Evolutionary conservation across 2,797 vertebrate species (phyloP).

Genomic region (Melanotaenia boesemani): DNA sequence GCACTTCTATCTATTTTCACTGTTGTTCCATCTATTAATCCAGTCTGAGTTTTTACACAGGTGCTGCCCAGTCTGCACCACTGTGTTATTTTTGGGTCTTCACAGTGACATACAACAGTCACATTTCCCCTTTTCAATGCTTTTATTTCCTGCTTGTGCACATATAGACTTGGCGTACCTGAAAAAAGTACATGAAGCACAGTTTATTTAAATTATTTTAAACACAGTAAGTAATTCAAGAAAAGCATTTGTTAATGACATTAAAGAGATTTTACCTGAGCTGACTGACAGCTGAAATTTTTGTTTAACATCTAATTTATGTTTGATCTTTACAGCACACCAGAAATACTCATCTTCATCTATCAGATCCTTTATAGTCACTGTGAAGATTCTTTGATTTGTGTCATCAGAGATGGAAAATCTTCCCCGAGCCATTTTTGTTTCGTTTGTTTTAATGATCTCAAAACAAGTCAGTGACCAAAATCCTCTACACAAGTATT

Average conservation of each 20-base stretch:
- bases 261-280: constrained; percentile 22
- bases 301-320: fast-evolving
- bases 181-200: neutral
- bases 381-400: constrained; percentile 27
- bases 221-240: neutral
- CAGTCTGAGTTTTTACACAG: neutral
- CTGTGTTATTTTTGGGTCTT: fast-evolving
- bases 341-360: fast-evolving
- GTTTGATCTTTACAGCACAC: constrained; percentile 22
- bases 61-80: constrained; percentile 47
- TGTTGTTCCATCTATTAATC: neutral
- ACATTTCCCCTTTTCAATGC: constrained; percentile 32
- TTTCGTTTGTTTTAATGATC: neutral
- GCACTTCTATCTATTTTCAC: constrained; percentile 13
- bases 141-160: constrained; percentile 29
- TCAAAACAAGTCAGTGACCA: fast-evolving
- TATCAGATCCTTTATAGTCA: constrained; percentile 21
- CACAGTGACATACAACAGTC: constrained; percentile 13
- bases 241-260: neutral
- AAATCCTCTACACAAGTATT: constrained; percentile 28
- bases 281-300: constrained; percentile 15
- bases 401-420: constrained; percentile 53
- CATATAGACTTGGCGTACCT: constrained; percentile 13
- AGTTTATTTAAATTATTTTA: neutral
- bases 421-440: neutral